These are phyloP conservation scores for Aporrectodea caliginosa DNA, from an alignment of 1,140 invertebrate genomes.

Conservation along the genomic window DNA sequence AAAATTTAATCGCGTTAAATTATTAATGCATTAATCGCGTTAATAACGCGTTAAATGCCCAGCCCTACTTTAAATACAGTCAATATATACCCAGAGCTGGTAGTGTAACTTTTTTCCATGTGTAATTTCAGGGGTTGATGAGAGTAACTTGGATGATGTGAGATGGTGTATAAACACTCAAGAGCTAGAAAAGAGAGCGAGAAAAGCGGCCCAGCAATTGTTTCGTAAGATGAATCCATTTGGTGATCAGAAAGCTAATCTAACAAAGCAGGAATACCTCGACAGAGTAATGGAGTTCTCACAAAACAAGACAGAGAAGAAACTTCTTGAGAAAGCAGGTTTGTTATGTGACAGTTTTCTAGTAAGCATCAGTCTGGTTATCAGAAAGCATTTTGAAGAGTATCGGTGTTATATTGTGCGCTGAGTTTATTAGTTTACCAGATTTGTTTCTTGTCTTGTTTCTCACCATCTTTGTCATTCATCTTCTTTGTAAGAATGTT, in stretches of 20 bases:
- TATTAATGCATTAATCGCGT: too few relatives aligned
- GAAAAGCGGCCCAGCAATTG: slow-evolving; percentile 74
- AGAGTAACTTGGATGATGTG: slow-evolving; percentile 76
- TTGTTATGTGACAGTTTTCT: background rate
- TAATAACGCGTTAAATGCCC: too few relatives aligned
- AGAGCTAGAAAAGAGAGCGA: slow-evolving; percentile 74
- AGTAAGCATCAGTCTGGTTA: slow-evolving; percentile 14
- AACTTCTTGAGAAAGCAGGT: slow-evolving; percentile 56
- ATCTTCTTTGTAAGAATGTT: background rate
- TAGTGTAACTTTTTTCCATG: too few relatives aligned
- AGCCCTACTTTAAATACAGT: too few relatives aligned
- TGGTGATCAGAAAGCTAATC: background rate
- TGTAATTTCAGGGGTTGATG: slow-evolving; percentile 67
- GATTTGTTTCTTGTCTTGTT: background rate
- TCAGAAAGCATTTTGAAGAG: background rate
- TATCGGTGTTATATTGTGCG: background rate
- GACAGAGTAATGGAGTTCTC: slow-evolving; percentile 58
- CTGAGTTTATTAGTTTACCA: background rate
- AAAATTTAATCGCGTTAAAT: too few relatives aligned
- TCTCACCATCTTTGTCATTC: background rate
- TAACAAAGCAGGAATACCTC: slow-evolving; percentile 55
- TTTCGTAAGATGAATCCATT: slow-evolving; percentile 60
- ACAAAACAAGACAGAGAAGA: slow-evolving; percentile 71
- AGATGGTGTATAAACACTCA: slow-evolving; percentile 74
- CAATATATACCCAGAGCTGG: too few relatives aligned